These are phyloP conservation scores for Sebastes trivittatus DNA, from an alignment of 2,797 vertebrate species.

Conservation along the genomic window DNA sequence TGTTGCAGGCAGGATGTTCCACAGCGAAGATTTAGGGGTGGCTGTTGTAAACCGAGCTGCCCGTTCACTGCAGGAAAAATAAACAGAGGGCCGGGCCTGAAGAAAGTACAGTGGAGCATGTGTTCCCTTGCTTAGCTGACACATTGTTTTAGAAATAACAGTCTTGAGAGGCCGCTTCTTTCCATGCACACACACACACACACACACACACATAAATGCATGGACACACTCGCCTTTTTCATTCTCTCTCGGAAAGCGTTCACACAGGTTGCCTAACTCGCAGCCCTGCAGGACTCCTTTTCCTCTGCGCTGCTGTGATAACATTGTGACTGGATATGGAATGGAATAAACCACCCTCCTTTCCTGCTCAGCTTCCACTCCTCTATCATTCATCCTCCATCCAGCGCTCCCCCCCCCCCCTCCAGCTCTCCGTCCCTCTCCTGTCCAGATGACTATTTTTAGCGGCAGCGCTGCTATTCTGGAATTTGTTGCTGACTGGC, in stretches of 20 bases:
- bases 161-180: slow-evolving; percentile 43
- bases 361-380: slow-evolving; percentile 68
- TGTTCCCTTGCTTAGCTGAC: slow-evolving; percentile 71
- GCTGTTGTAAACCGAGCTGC: slow-evolving; percentile 76
- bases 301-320: slow-evolving; percentile 77
- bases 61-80: slow-evolving; percentile 78
- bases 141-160: slow-evolving; percentile 72
- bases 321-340: slow-evolving; percentile 80
- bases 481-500: slow-evolving; percentile 93
- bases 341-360: slow-evolving; percentile 73
- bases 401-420: slow-evolving; percentile 30
- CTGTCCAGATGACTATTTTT: slow-evolving; percentile 82
- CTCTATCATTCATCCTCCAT: slow-evolving; percentile 71
- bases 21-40: slow-evolving; percentile 69
- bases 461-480: slow-evolving; percentile 90
- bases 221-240: slow-evolving; percentile 14
- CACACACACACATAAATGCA: slow-evolving; percentile 10
- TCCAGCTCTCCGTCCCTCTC: slow-evolving; percentile 64
- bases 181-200: slow-evolving; percentile 24
- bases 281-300: slow-evolving; percentile 69
- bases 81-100: slow-evolving; percentile 68
- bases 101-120: slow-evolving; percentile 71
- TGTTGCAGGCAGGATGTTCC: slow-evolving; percentile 73
- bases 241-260: slow-evolving; percentile 39
- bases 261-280: slow-evolving; percentile 50